These are phyloP conservation scores for Drosophila anomalata DNA, from an alignment of 2,888 invertebrate genomes.

Conservation along the genomic window DNA sequence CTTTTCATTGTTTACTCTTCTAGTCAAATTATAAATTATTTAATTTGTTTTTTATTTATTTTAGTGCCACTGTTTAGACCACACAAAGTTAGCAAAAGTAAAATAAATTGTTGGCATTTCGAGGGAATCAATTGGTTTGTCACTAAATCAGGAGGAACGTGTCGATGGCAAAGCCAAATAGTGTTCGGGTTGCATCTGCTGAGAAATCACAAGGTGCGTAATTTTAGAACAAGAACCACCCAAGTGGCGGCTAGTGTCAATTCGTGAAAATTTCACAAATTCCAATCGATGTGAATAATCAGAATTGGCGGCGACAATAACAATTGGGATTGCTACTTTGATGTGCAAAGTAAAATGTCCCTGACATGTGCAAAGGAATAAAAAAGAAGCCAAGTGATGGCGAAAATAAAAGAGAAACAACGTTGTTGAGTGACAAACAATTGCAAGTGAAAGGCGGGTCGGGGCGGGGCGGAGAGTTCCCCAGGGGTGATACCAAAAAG, in stretches of 20 bases:
- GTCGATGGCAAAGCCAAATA: conserved; percentile 27
- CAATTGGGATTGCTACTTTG: conserved; percentile 53
- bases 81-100: conserved; percentile 26
- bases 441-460: conserved; percentile 72
- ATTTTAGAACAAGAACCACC: conserved; percentile 59
- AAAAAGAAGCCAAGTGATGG: conserved; percentile 2
- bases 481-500: conserved; percentile 8
- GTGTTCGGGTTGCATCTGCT: conserved; percentile 5
- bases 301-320: conserved; percentile 61
- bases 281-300: conserved; percentile 80
- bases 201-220: conserved; percentile 28
- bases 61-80: conserved; percentile 15
- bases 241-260: conserved; percentile 78
- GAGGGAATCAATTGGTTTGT: conserved; percentile 39
- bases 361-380: conserved; percentile 17
- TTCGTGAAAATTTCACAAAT: conserved; percentile 78
- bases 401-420: conserved; percentile 52
- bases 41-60: neutral
- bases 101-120: conserved; percentile 41
- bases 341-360: conserved; percentile 57
- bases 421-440: conserved; percentile 77
- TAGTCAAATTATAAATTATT: neutral
- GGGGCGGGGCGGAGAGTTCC: conserved; percentile 3
- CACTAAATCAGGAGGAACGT: conserved; percentile 33
- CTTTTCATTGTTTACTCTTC: neutral